phyloP scores from a whole-genome alignment of 2,888 invertebrate species.

The Chorisops tibialis region DNA sequence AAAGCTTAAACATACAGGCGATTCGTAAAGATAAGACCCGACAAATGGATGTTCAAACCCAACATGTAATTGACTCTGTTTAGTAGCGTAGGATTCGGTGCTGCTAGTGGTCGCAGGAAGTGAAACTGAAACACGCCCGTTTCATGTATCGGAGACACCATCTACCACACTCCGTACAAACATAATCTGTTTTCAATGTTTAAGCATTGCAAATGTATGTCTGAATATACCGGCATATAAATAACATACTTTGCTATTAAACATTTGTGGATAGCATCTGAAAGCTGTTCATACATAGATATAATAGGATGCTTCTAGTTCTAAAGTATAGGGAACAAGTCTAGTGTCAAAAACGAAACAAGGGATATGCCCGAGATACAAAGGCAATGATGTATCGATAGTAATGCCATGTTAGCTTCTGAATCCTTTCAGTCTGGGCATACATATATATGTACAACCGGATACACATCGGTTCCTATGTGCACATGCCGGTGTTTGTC shows the following conservation, averaged over 20 bases:
- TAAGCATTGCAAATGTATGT: slow-evolving; percentile 16
- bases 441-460: too few species aligned
- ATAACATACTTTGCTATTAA: slow-evolving; percentile 18
- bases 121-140: slow-evolving; percentile 30
- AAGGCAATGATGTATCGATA: background rate
- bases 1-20: too few species aligned
- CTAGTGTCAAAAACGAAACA: slow-evolving; percentile 20
- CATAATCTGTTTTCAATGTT: slow-evolving; percentile 32
- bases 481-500: background rate
- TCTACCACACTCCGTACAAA: slow-evolving; percentile 24
- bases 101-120: slow-evolving; percentile 22
- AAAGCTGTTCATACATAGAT: background rate
- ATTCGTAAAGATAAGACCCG: too few species aligned
- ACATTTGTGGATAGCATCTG: slow-evolving; percentile 13
- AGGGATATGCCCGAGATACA: background rate
- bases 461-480: background rate
- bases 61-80: background rate
- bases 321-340: slow-evolving; percentile 10
- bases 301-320: slow-evolving; percentile 3
- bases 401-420: slow-evolving; percentile 10
- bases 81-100: background rate
- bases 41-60: too few species aligned
- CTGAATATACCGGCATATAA: background rate
- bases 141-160: slow-evolving; percentile 32
- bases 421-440: slow-evolving; percentile 16